Conservation (phyloP, 2,113 vertebrate species). For the Sphyrna mokarran region DNA sequence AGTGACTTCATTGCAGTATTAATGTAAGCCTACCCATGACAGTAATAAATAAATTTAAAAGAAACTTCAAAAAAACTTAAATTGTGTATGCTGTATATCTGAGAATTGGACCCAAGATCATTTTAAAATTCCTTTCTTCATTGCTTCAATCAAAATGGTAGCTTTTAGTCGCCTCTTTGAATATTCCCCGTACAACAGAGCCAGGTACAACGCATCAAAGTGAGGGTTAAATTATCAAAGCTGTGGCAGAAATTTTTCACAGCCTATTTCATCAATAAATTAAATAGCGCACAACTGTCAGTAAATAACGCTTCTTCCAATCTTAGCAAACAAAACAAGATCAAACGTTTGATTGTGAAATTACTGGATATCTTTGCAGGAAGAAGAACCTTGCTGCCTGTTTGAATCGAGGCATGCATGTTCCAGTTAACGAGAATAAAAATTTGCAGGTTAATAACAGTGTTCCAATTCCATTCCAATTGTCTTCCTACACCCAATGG, state of each 20-base stretch:
- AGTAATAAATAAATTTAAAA: no score
- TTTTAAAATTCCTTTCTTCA: neutral
- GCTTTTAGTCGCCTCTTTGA: neutral
- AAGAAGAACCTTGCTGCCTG: neutral
- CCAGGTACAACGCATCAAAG: neutral
- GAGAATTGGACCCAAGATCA: neutral
- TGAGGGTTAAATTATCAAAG: neutral
- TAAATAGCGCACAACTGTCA: neutral
- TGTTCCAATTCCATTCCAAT: neutral
- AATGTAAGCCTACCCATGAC: no score
- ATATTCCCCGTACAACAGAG: neutral
- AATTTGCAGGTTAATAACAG: neutral
- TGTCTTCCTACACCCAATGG: no score
- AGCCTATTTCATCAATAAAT: neutral
- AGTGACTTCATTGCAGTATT: no score
- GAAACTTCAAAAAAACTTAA: no score
- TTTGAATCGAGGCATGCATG: neutral
- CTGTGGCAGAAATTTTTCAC: neutral
- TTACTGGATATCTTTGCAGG: neutral
- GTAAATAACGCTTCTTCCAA: neutral
- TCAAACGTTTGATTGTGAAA: neutral
- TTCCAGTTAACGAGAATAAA: neutral
- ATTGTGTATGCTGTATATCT: no score
- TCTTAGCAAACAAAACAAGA: neutral
- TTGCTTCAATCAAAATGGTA: neutral